Evolutionary conservation across 2,888 invertebrate genomes (phyloP), one percentile per base, ranked within the genome.

Genomic region (Automeris io): DNA sequence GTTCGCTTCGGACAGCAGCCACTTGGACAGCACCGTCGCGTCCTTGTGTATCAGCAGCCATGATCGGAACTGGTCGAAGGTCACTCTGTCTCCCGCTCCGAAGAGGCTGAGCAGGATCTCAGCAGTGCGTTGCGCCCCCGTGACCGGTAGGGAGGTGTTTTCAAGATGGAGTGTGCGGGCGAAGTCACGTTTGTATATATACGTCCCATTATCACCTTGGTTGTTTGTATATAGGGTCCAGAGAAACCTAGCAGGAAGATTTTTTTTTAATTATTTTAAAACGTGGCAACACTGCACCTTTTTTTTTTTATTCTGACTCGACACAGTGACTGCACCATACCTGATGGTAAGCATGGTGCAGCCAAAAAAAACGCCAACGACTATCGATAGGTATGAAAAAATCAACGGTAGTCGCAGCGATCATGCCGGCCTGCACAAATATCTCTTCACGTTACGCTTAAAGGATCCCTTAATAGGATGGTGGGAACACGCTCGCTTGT

Each of bases 201-300:
- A 90, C 4, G 91, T 90, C 46, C 82, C 77, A 64, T 79, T 85
- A 44, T 86, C 86, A 46, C 91, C 92, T 45, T 91, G 90, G 66
- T 95, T 95, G 68, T 94, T 95, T 45, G 93, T 92, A 72, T 95
- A 96, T 39, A 96, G 87, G 11, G 93, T 92, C 91, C 95, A 96
- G 21, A 96, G 88, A 75, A 96, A 95, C 88, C 92, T 88, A 78
- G 37, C 61, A 75, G n/a, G n/a, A n/a, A n/a, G n/a, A n/a, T n/a
- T n/a, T n/a, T n/a, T n/a, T n/a, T n/a, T n/a, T n/a, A n/a, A n/a
- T n/a, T n/a, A n/a, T n/a, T n/a, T n/a, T n/a, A n/a, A n/a, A n/a
- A n/a, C n/a, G n/a, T n/a, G n/a, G n/a, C n/a, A n/a, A n/a, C n/a
- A n/a, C n/a, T n/a, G n/a, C n/a, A n/a, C n/a, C n/a, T n/a, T n/a